Evolutionary conservation across 2,888 invertebrate genomes (phyloP), one percentile per base, ranked within the genome.

Genomic region (Drosophila pseudotalamancana): DNA sequence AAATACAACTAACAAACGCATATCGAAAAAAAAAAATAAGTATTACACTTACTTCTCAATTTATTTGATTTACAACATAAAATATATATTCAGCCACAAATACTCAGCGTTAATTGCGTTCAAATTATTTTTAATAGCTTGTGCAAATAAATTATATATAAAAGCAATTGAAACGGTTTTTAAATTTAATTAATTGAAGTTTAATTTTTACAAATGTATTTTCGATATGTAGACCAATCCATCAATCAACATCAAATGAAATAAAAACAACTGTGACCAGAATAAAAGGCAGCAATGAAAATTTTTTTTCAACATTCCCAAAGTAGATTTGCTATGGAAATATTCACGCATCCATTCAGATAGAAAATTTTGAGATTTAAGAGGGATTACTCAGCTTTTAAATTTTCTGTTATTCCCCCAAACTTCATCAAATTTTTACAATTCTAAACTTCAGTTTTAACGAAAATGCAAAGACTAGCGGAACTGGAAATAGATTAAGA

Each of bases 161-260:
- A 21, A 14, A 1, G 14, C 21, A 8, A 9, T 16, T n/a, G 14
- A 21, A 31, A n/a, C 14, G n/a, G 29, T 21, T 51, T n/a, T 19
- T 51, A 43, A 14, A n/a, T 18, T 35, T n/a, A 31, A 8, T 18
- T 25, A 27, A 68, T 67, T 60, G 53, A 39, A 53, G 16, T 19
- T 6, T 23, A 68, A 54, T 60, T 39, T 45, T 23, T n/a, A 14
- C 31, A 27, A 35, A 19, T 11, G 21, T 25, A 25, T 19, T 49
- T 56, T 18, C 27, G 6, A 18, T 16, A 25, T 14, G 12, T 43
- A 12, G 43, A 29, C 23, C n/a, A 67, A 42, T 21, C 56, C 69
- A 71, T 71, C 71, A 73, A 71, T 71, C 71, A 73, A 69, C 53
- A 57, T 62, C 56, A 62, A 37, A 32, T 45, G 6, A 69, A 50